Conservation (phyloP, 2,888 invertebrate genomes). For the Glaucopsyche alexis region DNA sequence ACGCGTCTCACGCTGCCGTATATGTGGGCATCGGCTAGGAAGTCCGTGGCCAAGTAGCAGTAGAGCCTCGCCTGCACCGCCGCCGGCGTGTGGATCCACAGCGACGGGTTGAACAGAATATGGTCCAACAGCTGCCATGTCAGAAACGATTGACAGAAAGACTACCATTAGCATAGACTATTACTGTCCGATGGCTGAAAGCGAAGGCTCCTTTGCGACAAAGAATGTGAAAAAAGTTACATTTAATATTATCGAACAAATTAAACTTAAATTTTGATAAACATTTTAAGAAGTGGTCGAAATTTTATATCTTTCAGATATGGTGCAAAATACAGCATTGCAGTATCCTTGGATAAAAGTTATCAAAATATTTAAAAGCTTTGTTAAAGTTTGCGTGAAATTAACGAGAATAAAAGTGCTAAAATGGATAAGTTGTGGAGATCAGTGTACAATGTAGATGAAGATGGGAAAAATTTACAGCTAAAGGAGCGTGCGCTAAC, state of each 20-base stretch:
- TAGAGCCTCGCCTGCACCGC: conserved; percentile 97
- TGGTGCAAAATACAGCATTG: neutral
- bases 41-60: conserved; percentile 99
- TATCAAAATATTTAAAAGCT: conserved; percentile 17
- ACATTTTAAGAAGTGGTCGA: neutral
- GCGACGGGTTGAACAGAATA: conserved; percentile 98
- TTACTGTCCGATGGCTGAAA: conserved; percentile 75
- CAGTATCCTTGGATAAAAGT: neutral
- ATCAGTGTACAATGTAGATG: conserved; percentile 34
- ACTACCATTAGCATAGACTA: conserved; percentile 84
- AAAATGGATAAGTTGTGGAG: conserved; percentile 29
- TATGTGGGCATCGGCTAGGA: conserved; percentile 97
- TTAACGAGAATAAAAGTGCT: conserved; percentile 10
- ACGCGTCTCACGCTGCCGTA: conserved; percentile 98
- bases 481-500: conserved; percentile 76
- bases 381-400: conserved; percentile 26
- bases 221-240: no score
- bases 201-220: conserved; percentile 60
- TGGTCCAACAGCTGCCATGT: conserved; percentile 99
- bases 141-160: conserved; percentile 93
- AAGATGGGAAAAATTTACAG: conserved; percentile 50
- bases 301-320: no score
- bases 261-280: neutral
- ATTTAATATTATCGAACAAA: no score
- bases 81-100: conserved; percentile 99